Base-by-base conservation (phyloP, 2,888 invertebrate species). In the Craniophora ligustri region DNA sequence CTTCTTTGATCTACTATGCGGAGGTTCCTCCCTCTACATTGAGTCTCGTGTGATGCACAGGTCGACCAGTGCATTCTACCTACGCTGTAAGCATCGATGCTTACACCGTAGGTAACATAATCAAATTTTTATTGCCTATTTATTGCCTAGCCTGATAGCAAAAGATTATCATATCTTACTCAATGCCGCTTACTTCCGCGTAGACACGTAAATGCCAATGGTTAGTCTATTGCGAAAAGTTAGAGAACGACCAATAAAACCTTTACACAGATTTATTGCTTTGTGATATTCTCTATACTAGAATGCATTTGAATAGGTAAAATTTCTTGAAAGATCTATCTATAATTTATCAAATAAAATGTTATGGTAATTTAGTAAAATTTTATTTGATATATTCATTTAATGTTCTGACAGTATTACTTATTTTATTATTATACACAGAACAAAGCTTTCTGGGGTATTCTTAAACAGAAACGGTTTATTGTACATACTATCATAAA, bases 151-250 rank as follows among this genome's bases (percentile, higher is more conserved):
- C 41, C 38, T 26, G 39, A 46, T 53, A 5, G 48, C 48, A 19
- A 45, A 10, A 8, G 41, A 51, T 67, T 46, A 55, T 44, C 35
- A 34, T 32, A 47, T 44, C 38, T 67, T 67, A 31, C 53, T 35
- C 30, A 67, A 60, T 46, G 30, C 11, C 35, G 7, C n/a, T 35
- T 40, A 42, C 48, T 67, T 56, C 50, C 65, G 61, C 45, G 31
- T 61, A 41, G 31, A 32, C 15, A 60, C 39, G 39, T 51, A 30
- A 36, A 50, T n/a, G 38, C 21, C 38, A 46, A 50, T 47, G 32
- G 30, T 35, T 23, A 15, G 13, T 5, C 13, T 36, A 34, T 47
- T 67, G 53, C 56, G 50, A 50, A 49, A 51, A 60, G 18, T 44
- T 35, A 11, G 15, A 21, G 26, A 50, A 38, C 34, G 40, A 38